Evolutionary conservation across 2,888 invertebrate species (phyloP).

Genomic region (Phlogophora meticulosa): DNA sequence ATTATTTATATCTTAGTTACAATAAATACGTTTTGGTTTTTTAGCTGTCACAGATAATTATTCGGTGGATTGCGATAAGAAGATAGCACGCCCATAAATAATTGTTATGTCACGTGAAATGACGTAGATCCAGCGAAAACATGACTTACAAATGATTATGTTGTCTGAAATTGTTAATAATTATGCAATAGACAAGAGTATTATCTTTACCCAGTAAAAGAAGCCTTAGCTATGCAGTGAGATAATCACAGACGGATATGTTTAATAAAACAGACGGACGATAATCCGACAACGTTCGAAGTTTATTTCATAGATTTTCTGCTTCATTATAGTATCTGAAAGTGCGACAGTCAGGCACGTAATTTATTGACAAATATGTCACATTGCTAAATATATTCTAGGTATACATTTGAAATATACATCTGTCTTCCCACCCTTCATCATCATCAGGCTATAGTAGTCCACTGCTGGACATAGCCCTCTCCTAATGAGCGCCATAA

Average conservation of each 20-base stretch:
- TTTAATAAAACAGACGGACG: no score
- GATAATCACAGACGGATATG: background rate
- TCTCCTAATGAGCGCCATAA: no score
- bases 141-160: constrained; percentile 6
- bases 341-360: no score
- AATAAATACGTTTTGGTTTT: constrained; percentile 25
- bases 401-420: no score
- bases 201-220: background rate
- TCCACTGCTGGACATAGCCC: no score
- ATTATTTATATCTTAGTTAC: constrained; percentile 16
- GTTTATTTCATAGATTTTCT: no score
- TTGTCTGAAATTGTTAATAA: background rate
- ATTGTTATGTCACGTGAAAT: constrained; percentile 22
- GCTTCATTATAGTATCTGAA: no score
- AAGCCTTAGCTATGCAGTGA: background rate
- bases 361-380: no score
- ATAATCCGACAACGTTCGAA: no score
- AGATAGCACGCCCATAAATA: constrained; percentile 25
- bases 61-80: constrained; percentile 16
- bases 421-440: no score
- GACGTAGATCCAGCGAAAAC: constrained; percentile 14
- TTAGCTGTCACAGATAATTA: constrained; percentile 27
- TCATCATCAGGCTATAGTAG: no score
- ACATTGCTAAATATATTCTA: no score
- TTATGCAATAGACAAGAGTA: background rate